A percentile compares a stretch with the other conserved stretches of the same genome.
These are phyloP conservation scores for Anastatus disparis DNA, from an alignment of 1,140 invertebrate genomes.

Conservation along the genomic window DNA sequence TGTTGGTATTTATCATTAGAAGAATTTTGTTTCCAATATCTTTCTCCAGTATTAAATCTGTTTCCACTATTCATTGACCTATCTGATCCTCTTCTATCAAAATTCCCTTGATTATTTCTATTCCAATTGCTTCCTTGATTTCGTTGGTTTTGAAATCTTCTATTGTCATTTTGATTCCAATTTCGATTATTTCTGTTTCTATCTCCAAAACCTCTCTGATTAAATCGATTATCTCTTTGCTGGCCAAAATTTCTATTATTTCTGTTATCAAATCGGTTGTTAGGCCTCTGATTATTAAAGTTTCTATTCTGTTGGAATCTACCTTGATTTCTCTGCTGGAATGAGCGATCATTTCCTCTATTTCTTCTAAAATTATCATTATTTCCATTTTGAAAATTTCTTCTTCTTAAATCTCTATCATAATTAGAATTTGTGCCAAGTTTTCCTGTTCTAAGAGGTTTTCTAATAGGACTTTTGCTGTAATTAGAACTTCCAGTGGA, in stretches of 20 bases:
- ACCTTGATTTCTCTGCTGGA: conserved; percentile 37
- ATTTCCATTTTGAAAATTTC: conserved; percentile 34
- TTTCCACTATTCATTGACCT: conserved; percentile 24
- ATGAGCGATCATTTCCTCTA: conserved; percentile 27
- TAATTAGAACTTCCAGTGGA: conserved; percentile 37
- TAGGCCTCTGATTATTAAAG: conserved; percentile 42
- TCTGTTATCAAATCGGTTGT: conserved; percentile 50
- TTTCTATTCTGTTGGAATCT: conserved; percentile 37
- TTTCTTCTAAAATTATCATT: conserved; percentile 35
- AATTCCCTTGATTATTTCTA: conserved; percentile 40
- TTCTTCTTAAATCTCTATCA: conserved; percentile 26
- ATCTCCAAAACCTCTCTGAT: conserved; percentile 30
- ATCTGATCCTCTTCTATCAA: conserved; percentile 24
- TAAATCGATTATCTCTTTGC: conserved; percentile 36
- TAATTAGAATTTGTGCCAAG: conserved; percentile 18
- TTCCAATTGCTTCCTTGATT: conserved; percentile 46
- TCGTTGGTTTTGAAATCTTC: conserved; percentile 43
- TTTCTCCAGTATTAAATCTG: conserved; percentile 23
- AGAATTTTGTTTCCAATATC: conserved; percentile 34
- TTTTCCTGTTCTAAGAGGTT: conserved; percentile 18
- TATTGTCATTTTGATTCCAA: conserved; percentile 46
- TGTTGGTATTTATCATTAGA: conserved; percentile 27
- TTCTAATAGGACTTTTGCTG: conserved; percentile 16
- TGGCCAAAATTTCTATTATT: conserved; percentile 44
- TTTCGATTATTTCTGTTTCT: conserved; percentile 44